Conservation (phyloP, 2,888 invertebrate genomes). For the Stramonita haemastoma region DNA sequence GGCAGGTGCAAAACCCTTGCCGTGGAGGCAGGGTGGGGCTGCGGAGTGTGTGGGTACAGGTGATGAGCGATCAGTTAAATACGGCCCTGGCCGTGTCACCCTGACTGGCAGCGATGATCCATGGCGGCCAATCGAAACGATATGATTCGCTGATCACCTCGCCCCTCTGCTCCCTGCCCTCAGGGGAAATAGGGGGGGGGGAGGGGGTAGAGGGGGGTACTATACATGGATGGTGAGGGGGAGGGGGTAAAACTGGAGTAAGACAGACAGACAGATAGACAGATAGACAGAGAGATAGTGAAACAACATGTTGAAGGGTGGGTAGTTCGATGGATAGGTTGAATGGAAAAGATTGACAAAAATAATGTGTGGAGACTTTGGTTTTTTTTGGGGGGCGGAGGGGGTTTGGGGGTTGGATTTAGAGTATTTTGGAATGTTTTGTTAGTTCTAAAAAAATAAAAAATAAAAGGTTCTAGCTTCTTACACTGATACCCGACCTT, state of each 20-base stretch:
- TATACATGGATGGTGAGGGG: not conserved
- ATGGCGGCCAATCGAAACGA: not conserved
- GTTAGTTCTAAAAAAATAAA: not conserved
- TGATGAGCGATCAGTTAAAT: not conserved
- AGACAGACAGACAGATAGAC: not conserved
- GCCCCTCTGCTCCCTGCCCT: not conserved
- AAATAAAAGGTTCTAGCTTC: not conserved
- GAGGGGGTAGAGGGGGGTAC: not conserved
- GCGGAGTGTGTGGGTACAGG: not conserved
- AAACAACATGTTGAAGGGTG: no score
- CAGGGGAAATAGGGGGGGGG: not conserved
- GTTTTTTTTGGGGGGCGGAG: no score
- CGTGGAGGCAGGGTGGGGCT: not conserved
- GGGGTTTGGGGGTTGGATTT: no score
- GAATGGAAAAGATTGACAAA: no score
- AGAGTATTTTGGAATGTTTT: no score
- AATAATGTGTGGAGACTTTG: no score
- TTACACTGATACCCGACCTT: no score
- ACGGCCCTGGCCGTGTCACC: not conserved
- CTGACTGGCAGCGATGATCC: not conserved
- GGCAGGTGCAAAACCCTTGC: no score
- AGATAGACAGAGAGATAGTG: not conserved
- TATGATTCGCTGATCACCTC: conserved; percentile 19
- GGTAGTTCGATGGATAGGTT: no score
- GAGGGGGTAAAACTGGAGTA: not conserved